phyloP scores from a whole-genome alignment of 2,888 invertebrate species.

The Anthophora plumipes region DNA sequence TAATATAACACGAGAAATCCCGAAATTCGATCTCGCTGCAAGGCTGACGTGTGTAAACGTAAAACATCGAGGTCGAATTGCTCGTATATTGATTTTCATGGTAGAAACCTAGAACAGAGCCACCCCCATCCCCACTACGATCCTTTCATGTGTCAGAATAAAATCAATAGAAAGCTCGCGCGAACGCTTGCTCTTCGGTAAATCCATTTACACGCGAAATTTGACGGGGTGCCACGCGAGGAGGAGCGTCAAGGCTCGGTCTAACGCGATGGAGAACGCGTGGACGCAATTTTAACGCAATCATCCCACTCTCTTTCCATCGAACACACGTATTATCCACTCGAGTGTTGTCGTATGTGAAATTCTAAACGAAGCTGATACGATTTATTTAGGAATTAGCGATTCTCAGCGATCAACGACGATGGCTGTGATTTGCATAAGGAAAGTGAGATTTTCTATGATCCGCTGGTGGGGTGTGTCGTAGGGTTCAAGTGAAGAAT shows the following conservation, averaged over 20 bases:
- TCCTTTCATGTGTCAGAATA: slow-evolving; percentile 67
- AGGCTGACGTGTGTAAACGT: neutral
- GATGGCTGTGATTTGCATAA: slow-evolving; percentile 52
- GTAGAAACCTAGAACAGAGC: slow-evolving; percentile 34
- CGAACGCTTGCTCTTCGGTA: slow-evolving; percentile 64
- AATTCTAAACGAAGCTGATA: neutral
- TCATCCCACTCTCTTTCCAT: neutral
- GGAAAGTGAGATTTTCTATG: slow-evolving; percentile 40
- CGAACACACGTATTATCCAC: neutral
- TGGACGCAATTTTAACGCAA: slow-evolving; percentile 17
- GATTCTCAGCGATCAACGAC: slow-evolving; percentile 35
- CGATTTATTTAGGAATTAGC: slow-evolving; percentile 6
- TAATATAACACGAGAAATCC: neutral
- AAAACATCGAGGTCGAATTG: slow-evolving; percentile 21
- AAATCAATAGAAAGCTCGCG: slow-evolving; percentile 81
- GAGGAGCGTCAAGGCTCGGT: slow-evolving; percentile 26
- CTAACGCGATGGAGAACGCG: slow-evolving; percentile 37
- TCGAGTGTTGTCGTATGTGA: neutral
- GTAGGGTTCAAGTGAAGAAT: slow-evolving; percentile 29
- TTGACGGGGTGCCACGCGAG: slow-evolving; percentile 35
- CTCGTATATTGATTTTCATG: slow-evolving; percentile 58
- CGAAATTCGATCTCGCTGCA: neutral
- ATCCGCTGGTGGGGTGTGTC: slow-evolving; percentile 64
- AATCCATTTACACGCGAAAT: slow-evolving; percentile 62
- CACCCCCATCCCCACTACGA: slow-evolving; percentile 73